Conservation (phyloP, 2,888 invertebrate species). For the Chamaedrilus cognettii region DNA sequence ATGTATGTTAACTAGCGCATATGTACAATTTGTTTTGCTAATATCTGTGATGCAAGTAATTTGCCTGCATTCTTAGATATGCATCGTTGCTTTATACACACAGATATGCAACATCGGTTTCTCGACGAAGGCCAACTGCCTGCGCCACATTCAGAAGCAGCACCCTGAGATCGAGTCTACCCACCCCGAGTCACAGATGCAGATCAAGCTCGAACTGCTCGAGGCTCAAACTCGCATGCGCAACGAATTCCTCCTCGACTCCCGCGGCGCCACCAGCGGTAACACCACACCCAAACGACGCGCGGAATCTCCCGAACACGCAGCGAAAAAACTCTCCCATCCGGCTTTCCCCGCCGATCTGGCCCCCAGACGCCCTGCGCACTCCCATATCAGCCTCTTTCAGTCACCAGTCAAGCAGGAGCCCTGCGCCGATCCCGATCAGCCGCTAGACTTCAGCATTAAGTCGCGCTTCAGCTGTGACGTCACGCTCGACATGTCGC, state of each 20-base stretch:
- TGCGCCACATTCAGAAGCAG: constrained; percentile 58
- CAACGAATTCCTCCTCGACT: not conserved
- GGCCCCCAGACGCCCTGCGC: not conserved
- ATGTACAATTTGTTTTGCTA: too few relatives aligned
- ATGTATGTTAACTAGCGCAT: too few relatives aligned
- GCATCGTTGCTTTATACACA: too few relatives aligned
- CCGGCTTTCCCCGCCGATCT: not conserved
- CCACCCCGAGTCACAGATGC: constrained; percentile 46
- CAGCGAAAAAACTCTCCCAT: not conserved
- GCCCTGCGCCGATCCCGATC: constrained; percentile 30
- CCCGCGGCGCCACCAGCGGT: not conserved
- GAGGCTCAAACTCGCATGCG: constrained; percentile 17
- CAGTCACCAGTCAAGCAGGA: not conserved
- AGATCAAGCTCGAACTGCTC: constrained; percentile 38
- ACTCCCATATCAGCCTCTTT: not conserved
- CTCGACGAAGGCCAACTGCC: constrained; percentile 58
- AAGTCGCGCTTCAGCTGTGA: constrained; percentile 31
- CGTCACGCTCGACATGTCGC: not conserved
- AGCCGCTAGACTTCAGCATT: constrained; percentile 52
- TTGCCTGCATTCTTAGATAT: too few relatives aligned
- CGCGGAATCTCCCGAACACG: not conserved
- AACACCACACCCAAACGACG: not conserved
- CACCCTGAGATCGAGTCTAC: constrained; percentile 44
- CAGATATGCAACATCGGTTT: constrained; percentile 56
- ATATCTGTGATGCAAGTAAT: too few relatives aligned